These are phyloP conservation scores for Mus pahari DNA, from an alignment of 2,113 vertebrate genomes.

Conservation along the genomic window DNA sequence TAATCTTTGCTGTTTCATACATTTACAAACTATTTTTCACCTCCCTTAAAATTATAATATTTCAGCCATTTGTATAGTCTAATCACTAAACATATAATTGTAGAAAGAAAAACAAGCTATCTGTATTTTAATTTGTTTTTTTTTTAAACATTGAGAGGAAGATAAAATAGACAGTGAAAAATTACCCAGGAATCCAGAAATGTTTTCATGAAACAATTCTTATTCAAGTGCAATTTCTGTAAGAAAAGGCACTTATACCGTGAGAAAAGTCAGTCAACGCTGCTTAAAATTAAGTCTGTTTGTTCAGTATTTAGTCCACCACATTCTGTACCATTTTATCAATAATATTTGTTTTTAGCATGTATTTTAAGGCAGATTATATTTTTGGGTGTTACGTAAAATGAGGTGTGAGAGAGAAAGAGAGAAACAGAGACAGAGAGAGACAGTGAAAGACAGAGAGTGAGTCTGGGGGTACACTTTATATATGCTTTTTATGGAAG, in stretches of 20 bases:
- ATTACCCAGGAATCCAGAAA: not conserved
- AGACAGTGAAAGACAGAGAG: too few relatives aligned
- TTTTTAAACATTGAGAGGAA: not conserved
- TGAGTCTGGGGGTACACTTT: not conserved
- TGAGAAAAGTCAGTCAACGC: not conserved
- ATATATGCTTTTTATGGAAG: not conserved
- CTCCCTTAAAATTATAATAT: not conserved
- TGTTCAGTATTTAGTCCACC: not conserved
- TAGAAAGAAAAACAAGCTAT: not conserved
- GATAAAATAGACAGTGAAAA: not conserved
- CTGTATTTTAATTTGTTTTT: not conserved
- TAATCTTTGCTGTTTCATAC: not conserved
- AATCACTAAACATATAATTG: not conserved
- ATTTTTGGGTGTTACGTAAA: not conserved
- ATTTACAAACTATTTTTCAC: not conserved
- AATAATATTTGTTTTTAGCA: not conserved
- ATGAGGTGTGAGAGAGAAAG: not conserved
- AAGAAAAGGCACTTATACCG: not conserved
- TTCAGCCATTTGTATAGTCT: not conserved
- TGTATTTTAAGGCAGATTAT: not conserved
- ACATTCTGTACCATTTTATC: not conserved
- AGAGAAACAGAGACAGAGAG: not conserved
- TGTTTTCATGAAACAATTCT: conserved; percentile 2
- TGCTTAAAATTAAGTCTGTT: not conserved
- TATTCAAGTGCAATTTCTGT: not conserved